Base-by-base conservation (phyloP, 1,140 invertebrate genomes). In the Coelopa frigida region DNA sequence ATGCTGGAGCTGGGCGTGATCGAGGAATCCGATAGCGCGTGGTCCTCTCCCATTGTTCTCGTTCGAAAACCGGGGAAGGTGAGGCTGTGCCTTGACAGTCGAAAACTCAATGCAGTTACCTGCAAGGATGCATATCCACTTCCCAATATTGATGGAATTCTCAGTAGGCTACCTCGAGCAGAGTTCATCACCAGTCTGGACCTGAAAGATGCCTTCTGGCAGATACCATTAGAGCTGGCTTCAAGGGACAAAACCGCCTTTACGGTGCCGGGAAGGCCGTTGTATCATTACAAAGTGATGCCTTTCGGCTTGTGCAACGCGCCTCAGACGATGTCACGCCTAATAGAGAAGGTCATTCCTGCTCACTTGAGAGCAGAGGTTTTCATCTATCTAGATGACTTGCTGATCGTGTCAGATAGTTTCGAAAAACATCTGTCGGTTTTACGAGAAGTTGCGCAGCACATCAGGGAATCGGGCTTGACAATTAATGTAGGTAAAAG, bases 211-310 rank as follows among this genome's bases (percentile, higher is more conserved):
- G 35, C 35, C 4, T 36, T 18, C 14, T 36, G 35, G 35, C 35
- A n/a, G 14, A 53, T 53, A 14, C 24, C 27, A 3, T 50, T 53
- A 23, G 17, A 15, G 6, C 15, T 32, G n/a, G 31, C 26, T 10
- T 54, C 57, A 12, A 41, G 44, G 18, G 55, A 46, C 56, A 59
- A 47, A 74, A 44, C 72, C 1, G 68, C 37, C 11, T 47, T 47
- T 22, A 37, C 35, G 17, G 15, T 46, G 21, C 44, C 44, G 3
- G 24, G 24, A 4, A 36, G 37, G 2, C 38, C 44, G 11, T 17
- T 46, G 18, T 46, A 46, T 26, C 44, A 40, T n/a, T 46, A 26
- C 21, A 26, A 26, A 11, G 44, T 46, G 4, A 37, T 48, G 29
- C 38, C 38, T 42, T 48, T 42, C n/a, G 39, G 31, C n/a, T 42